phyloP scores from a whole-genome alignment of 2,113 vertebrate genomes.

The Callionymus lyra region DNA sequence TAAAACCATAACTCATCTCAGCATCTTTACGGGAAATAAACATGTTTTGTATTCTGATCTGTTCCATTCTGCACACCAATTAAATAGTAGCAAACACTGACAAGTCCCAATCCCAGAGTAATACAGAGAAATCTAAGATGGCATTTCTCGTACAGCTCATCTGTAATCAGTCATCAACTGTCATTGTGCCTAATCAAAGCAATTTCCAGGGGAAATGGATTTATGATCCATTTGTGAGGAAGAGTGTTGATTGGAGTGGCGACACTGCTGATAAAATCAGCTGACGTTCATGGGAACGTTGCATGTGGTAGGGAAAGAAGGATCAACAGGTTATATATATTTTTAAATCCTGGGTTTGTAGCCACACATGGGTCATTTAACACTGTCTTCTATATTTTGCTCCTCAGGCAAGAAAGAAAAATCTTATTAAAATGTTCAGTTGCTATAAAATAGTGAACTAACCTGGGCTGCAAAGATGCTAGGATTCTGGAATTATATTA shows the following conservation, averaged over 20 bases:
- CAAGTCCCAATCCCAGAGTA: neutral
- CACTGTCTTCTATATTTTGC: too few relatives aligned
- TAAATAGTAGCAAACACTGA: constrained; percentile 20
- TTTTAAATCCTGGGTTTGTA: too few relatives aligned
- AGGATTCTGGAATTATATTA: too few relatives aligned
- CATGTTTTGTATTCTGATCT: too few relatives aligned
- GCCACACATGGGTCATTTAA: too few relatives aligned
- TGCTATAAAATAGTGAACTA: too few relatives aligned
- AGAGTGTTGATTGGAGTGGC: constrained; percentile 22
- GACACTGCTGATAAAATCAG: constrained; percentile 34
- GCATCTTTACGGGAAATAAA: too few relatives aligned
- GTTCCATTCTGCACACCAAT: neutral
- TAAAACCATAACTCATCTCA: too few relatives aligned
- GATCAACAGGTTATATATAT: too few relatives aligned
- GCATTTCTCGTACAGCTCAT: constrained; percentile 25
- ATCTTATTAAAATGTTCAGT: too few relatives aligned
- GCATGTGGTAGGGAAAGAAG: constrained; percentile 7
- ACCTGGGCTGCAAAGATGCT: too few relatives aligned
- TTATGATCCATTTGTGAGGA: constrained; percentile 23
- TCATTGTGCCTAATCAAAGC: constrained; percentile 14
- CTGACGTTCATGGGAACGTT: constrained; percentile 8
- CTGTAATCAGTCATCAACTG: constrained; percentile 51
- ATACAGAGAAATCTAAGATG: constrained; percentile 7
- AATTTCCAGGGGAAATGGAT: constrained; percentile 30
- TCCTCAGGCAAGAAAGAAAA: too few relatives aligned